phyloP scores from a whole-genome alignment of 2,113 vertebrate species.

The Ploceus nigricollis region DNA sequence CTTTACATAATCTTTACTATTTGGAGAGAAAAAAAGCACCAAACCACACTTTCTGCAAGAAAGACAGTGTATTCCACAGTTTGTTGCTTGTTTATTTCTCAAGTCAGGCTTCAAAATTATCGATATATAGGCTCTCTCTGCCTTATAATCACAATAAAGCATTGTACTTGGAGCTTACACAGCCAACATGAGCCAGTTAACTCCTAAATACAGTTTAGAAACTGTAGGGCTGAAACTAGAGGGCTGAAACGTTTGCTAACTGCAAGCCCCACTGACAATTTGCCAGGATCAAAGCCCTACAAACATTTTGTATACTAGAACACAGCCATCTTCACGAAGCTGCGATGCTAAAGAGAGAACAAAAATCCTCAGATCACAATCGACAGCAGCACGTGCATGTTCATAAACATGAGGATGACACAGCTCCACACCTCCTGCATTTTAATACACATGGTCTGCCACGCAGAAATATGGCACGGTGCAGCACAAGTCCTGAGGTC shows the following conservation, averaged over 20 bases:
- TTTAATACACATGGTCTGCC: not conserved
- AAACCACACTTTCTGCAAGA: not conserved
- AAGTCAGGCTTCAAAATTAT: not conserved
- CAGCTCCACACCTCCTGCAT: not conserved
- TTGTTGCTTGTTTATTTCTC: not conserved
- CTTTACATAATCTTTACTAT: not conserved
- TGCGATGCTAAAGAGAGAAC: fast-evolving
- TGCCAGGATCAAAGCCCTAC: not conserved
- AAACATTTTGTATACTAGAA: not conserved
- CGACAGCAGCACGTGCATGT: fast-evolving
- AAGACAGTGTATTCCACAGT: not conserved
- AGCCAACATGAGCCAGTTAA: not conserved
- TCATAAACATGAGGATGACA: not conserved
- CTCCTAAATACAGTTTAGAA: not conserved
- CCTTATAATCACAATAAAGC: not conserved
- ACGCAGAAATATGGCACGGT: not conserved
- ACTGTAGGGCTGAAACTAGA: too few species aligned
- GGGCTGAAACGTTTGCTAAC: not conserved
- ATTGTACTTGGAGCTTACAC: not conserved
- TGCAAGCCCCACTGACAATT: not conserved
- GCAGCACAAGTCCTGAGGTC: not conserved
- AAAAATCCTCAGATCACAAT: not conserved
- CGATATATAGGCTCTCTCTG: not conserved
- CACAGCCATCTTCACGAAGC: not conserved
- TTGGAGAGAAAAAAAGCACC: fast-evolving